A percentile compares a stretch with the other conserved stretches of the same genome.
Conservation (phyloP, 2,113 vertebrate species). For the Malurus cyaneus region DNA sequence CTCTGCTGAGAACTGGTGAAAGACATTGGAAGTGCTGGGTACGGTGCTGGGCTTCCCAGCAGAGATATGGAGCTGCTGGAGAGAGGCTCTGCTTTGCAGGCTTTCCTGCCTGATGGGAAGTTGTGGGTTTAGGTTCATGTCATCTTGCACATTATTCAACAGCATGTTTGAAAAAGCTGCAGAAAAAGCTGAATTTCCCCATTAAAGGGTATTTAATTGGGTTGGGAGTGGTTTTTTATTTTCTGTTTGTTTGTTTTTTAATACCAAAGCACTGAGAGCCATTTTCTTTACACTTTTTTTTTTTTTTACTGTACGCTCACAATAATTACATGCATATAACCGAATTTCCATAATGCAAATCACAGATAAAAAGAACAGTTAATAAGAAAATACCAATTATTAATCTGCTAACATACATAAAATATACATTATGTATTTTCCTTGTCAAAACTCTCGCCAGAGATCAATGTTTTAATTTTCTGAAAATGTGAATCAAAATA, state of each 20-base stretch:
- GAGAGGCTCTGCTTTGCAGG: neutral
- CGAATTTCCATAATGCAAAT: neutral
- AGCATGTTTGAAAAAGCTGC: neutral
- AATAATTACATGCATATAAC: neutral
- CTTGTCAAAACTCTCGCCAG: neutral
- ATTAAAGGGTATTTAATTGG: neutral
- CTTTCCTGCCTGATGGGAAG: neutral
- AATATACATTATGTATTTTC: neutral
- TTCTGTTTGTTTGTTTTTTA: neutral
- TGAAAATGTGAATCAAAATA: neutral
- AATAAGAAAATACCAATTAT: neutral
- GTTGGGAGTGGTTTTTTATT: accelerated
- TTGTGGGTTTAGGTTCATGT: neutral
- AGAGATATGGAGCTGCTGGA: neutral
- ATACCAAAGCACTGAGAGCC: neutral
- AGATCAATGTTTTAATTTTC: neutral
- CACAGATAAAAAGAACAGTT: neutral
- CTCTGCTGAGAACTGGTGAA: neutral
- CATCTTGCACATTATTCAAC: neutral
- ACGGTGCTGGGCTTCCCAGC: neutral
- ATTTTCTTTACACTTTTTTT: neutral
- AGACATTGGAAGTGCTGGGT: neutral
- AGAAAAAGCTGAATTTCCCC: neutral
- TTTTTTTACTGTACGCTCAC: neutral
- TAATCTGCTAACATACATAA: neutral